Conservation (phyloP, 2,888 invertebrate genomes). For the Drosophila merina region DNA sequence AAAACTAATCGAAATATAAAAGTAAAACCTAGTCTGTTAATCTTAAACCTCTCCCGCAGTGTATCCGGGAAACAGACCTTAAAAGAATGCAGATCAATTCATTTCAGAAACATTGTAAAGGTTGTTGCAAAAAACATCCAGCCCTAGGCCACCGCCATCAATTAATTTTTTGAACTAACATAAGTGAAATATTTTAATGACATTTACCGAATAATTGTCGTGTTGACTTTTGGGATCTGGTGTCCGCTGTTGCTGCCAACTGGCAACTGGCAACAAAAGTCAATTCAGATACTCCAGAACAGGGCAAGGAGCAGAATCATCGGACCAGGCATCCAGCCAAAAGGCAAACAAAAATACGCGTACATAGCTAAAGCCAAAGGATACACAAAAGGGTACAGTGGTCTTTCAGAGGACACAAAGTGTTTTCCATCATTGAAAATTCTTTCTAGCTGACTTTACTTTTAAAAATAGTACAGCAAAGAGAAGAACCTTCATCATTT, state of each 20-base stretch:
- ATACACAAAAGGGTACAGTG: slow-evolving; percentile 45
- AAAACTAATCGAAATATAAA: no score
- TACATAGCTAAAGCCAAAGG: slow-evolving; percentile 49
- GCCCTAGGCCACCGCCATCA: not conserved
- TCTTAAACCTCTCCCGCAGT: no score
- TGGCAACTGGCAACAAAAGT: slow-evolving; percentile 79
- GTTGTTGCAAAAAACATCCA: not conserved
- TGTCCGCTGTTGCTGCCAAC: slow-evolving; percentile 55
- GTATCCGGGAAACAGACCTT: not conserved
- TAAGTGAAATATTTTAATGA: slow-evolving; percentile 48
- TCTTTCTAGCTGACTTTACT: not conserved
- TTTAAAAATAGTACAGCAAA: no score
- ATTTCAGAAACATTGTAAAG: not conserved
- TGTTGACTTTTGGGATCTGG: slow-evolving; percentile 69
- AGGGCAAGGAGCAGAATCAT: slow-evolving; percentile 23
- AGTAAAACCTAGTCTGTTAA: no score
- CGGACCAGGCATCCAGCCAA: slow-evolving; percentile 52
- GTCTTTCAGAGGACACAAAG: not conserved
- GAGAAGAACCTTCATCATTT: no score
- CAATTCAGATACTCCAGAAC: slow-evolving; percentile 59
- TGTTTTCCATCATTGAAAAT: not conserved
- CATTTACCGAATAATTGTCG: slow-evolving; percentile 57
- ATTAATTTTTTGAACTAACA: not conserved
- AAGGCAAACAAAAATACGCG: slow-evolving; percentile 57
- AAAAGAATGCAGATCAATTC: not conserved